A percentile compares a stretch with the other conserved stretches of the same genome.
Conservation (phyloP, 2,797 vertebrate species). For the Remorina albescens region DNA sequence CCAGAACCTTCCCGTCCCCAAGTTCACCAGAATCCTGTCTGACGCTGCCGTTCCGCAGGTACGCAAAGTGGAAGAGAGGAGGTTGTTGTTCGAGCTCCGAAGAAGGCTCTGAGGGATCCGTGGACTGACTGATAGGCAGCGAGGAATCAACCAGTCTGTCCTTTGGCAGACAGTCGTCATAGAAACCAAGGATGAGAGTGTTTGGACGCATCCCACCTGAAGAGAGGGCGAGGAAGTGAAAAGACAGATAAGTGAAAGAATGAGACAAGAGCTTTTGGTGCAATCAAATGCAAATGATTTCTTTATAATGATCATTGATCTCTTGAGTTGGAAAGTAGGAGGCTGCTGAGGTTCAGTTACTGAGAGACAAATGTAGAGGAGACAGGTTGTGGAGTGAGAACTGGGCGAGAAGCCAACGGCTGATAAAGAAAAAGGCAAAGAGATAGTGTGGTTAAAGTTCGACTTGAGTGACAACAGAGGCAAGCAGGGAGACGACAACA, state of each 20-base stretch:
- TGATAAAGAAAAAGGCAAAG: neutral
- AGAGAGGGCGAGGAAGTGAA: neutral
- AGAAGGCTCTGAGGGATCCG: constrained; percentile 27
- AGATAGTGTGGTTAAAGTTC: neutral
- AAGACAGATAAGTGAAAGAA: neutral
- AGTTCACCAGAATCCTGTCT: constrained; percentile 31
- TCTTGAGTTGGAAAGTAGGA: neutral
- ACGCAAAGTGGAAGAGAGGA: constrained; percentile 79
- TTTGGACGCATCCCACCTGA: constrained; percentile 94
- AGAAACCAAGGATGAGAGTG: constrained; percentile 92
- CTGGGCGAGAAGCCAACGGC: constrained; percentile 7
- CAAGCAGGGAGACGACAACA: neutral
- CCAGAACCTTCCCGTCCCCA: constrained; percentile 80
- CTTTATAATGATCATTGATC: constrained; percentile 10
- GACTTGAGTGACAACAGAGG: constrained; percentile 13
- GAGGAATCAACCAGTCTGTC: constrained; percentile 81
- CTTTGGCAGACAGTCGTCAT: constrained; percentile 81
- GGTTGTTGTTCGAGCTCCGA: constrained; percentile 47
- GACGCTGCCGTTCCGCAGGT: constrained; percentile 61
- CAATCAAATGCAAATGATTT: constrained; percentile 12
- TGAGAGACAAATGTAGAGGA: constrained; percentile 13
- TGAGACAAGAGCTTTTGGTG: neutral
- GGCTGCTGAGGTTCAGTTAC: neutral
- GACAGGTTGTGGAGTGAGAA: neutral
- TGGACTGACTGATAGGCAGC: constrained; percentile 34